Percentiles rank a stretch among this genome's conserved stretches.
These are phyloP conservation scores for Monodelphis domestica DNA, from an alignment of 2,797 vertebrate genomes.

Conservation along the genomic window DNA sequence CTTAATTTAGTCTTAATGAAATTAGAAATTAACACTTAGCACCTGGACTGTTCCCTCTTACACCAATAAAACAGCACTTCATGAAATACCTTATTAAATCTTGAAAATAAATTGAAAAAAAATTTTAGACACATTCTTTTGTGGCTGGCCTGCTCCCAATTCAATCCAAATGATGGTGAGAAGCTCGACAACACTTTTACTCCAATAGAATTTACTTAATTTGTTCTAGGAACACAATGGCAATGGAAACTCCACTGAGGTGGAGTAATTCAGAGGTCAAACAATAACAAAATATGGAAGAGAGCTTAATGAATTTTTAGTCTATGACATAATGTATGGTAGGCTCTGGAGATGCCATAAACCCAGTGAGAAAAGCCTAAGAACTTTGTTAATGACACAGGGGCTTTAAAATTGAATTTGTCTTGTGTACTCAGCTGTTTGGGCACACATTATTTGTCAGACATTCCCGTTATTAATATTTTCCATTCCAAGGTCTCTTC, in stretches of 20 bases:
- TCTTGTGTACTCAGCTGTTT: conserved; percentile 82
- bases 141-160: conserved; percentile 71
- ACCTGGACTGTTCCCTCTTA: conserved; percentile 60
- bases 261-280: conserved; percentile 85
- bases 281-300: conserved; percentile 85
- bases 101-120: conserved; percentile 61
- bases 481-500: conserved; percentile 78
- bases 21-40: conserved; percentile 80
- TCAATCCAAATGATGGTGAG: conserved; percentile 71
- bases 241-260: conserved; percentile 84
- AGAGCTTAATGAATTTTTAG: conserved; percentile 84
- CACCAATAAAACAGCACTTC: conserved; percentile 65
- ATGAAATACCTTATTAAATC: conserved; percentile 67
- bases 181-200: conserved; percentile 67
- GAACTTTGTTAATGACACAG: conserved; percentile 83
- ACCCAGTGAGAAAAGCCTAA: conserved; percentile 78
- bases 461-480: conserved; percentile 82
- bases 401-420: conserved; percentile 81
- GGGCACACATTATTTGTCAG: conserved; percentile 83
- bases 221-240: conserved; percentile 79
- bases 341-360: conserved; percentile 80
- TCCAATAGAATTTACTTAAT: conserved; percentile 82
- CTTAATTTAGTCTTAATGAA: conserved; percentile 74
- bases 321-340: conserved; percentile 75
- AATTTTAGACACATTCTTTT: conserved; percentile 57